Evolutionary conservation across 2,797 vertebrate species (phyloP), one percentile per base, ranked within the genome.

Genomic region (Enteromius viviparus): DNA sequence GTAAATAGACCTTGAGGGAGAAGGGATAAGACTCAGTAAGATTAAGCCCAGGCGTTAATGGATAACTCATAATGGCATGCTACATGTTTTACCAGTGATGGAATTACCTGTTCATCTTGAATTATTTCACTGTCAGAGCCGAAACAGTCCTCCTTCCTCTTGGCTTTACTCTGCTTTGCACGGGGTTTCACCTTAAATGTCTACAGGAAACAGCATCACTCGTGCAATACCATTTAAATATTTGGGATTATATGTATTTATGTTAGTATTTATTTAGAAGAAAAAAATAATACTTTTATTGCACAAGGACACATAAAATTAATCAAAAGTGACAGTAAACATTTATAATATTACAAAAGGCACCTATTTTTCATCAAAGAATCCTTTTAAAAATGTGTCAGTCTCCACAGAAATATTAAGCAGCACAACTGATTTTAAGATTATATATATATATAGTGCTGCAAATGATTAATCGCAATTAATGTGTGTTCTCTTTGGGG

Each of bases 1-100:
- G 84, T 83, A 72, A 58, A 68, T 14, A 82, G 75, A 79, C 40
- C 87, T 89, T 80, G 62, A 66, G 64, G 76, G 69, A 62, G 58
- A 85, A 26, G 15, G 68, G 77, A 78, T 81, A 62, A 68, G 76
- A 82, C 37, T 80, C 70, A 12, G 53, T 82, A 47, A 76, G 53
- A 75, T 68, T 77, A 62, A 70, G 62, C 40, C 8, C 26, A 65
- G 78, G 65, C 11, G 80, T 65, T 72, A 69, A 72, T 37, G 47
- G 62, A 66, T 82, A 82, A 76, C 71, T 55, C 47, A 55, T 58
- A 60, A 76, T 62, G 21, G 37, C 64, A 58, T 49, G 47, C 21
- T 40, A 40, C 29, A 69, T 49, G 6, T 37, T 69, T n/a, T 26
- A 66, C 42, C 7, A 32, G 23, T 21, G 53, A 45, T 60, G 81